A percentile compares a stretch with the other conserved stretches of the same genome.
Evolutionary conservation across 2,888 invertebrate species (phyloP).

Genomic region (Drosophila anceps): DNA sequence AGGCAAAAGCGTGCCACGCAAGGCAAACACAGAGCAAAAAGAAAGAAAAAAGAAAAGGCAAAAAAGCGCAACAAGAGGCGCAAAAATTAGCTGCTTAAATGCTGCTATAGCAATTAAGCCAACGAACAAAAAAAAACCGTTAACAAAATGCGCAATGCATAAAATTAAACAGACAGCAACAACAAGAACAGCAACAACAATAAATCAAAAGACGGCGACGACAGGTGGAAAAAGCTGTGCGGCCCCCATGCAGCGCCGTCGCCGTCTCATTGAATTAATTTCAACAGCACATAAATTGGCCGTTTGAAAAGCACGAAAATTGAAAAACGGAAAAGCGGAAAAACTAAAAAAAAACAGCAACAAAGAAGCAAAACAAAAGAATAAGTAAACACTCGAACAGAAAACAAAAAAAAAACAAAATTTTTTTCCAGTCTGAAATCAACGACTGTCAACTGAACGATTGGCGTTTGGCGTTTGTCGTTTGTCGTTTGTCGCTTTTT

Average conservation of each 20-base stretch:
- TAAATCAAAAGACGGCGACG: slow-evolving; percentile 61
- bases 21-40: slow-evolving; percentile 42
- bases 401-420: slow-evolving; percentile 3
- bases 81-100: slow-evolving; percentile 58
- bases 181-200: slow-evolving; percentile 35
- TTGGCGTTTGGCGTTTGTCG: slow-evolving; percentile 17
- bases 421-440: slow-evolving; percentile 56
- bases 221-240: slow-evolving; percentile 65
- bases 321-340: slow-evolving; percentile 33
- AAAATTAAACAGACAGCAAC: slow-evolving; percentile 63
- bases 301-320: slow-evolving; percentile 30
- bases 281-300: slow-evolving; percentile 36
- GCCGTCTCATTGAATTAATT: slow-evolving; percentile 68
- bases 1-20: slow-evolving; percentile 34
- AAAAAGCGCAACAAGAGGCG: slow-evolving; percentile 49
- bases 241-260: slow-evolving; percentile 40
- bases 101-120: slow-evolving; percentile 61
- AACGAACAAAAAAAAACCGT: slow-evolving; percentile 36
- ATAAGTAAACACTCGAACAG: slow-evolving; percentile 8
- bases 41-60: slow-evolving; percentile 26
- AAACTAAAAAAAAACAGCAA: slow-evolving; percentile 7
- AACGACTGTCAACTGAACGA: slow-evolving; percentile 64
- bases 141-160: slow-evolving; percentile 73
- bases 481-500: slow-evolving; percentile 55
- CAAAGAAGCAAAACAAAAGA: slow-evolving; percentile 6